These are phyloP conservation scores for Aptenodytes forsteri DNA, from an alignment of 2,113 vertebrate species.

Conservation along the genomic window DNA sequence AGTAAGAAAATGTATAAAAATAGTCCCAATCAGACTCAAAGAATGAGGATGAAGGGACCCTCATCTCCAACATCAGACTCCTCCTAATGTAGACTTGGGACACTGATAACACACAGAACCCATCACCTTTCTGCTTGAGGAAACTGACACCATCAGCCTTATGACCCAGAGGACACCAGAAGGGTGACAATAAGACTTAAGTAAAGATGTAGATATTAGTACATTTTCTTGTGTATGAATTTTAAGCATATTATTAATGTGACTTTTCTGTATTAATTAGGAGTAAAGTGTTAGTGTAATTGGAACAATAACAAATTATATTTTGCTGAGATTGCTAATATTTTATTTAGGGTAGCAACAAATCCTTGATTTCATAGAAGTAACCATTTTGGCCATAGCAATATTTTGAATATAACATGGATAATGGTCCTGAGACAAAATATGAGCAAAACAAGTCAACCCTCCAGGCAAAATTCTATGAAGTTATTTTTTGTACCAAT, in stretches of 20 bases:
- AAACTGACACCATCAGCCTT: background rate
- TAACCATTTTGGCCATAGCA: background rate
- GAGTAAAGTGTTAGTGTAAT: background rate
- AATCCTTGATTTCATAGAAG: background rate
- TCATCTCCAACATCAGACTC: background rate
- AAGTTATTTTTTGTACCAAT: background rate
- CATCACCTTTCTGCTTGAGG: background rate
- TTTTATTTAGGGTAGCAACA: background rate
- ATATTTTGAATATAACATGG: background rate
- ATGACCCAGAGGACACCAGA: background rate
- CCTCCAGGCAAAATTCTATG: background rate
- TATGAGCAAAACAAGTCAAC: rapidly evolving
- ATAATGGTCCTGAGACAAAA: background rate
- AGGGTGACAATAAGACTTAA: background rate
- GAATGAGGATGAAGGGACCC: background rate
- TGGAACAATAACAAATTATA: background rate
- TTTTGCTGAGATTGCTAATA: background rate
- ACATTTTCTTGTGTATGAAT: background rate
- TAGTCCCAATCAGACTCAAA: background rate
- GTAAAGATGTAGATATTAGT: background rate
- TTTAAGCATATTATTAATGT: background rate
- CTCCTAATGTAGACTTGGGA: background rate
- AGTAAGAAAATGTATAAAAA: background rate
- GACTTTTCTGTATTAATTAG: background rate
- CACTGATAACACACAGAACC: background rate